Evolutionary conservation across 64 coral and sea anemone species (phyloP), one percentile per base, ranked within the genome.

Genomic region (Stichodactyla mertensii): DNA sequence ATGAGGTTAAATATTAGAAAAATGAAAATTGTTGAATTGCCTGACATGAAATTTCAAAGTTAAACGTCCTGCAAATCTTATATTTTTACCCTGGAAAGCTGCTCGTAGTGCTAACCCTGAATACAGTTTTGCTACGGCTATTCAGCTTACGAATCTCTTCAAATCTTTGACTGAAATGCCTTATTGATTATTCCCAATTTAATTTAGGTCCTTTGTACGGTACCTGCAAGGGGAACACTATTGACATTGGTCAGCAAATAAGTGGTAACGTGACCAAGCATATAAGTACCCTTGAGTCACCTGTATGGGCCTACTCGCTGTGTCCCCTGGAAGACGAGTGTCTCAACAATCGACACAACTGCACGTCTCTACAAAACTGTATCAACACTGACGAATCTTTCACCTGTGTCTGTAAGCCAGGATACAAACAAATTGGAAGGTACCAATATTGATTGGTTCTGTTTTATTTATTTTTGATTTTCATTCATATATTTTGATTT

Each of bases 301-400:
- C 55, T 52, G 77, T 91, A 2, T 99, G 97, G 97, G 93, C 93
- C 10, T 90, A 90, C 1, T 71, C 79, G 23, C 55, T 99, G 53
- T 99, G 97, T 78, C 91, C 93, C 15, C 31, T 94, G 18, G 97
- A 99, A 23, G 79, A 99, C 36, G 97, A 99, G 88, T 99, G 97
- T 53, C 9, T 16, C 0, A 95, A 99, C 95, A 82, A 62, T 54
- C 84, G 91, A 27, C 81, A 95, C 45, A 92, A 90, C 22, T 99
- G 97, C 87, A 79, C 88, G 53, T 53, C 16, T 6, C 77, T 23
- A 14, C 90, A 99, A n/a, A 61, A 85, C 8, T 99, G 97, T 64
- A 77, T 92, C 31, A 93, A 99, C 51, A 52, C 31, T 22, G 52
- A 90, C 51, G 85, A 90, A 6, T 74, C 71, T 2, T 95, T 85